Evolutionary conservation across 2,888 invertebrate genomes (phyloP).

Genomic region (Acanthosepion esculentum): DNA sequence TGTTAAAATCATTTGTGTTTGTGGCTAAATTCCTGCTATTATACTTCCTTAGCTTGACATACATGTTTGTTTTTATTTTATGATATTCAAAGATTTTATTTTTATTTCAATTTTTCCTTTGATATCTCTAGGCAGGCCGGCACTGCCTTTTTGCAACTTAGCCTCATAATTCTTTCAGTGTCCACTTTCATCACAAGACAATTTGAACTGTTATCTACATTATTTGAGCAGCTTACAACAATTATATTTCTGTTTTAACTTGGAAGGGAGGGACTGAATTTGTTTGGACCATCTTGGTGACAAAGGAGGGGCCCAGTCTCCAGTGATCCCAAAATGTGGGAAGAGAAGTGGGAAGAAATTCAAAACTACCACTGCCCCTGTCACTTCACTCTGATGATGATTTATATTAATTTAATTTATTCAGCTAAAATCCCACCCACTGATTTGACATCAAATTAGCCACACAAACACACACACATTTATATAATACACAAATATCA

Average conservation of each 20-base stretch:
- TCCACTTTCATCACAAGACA: constrained; percentile 10
- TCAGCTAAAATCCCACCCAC: not conserved
- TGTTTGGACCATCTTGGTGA: not conserved
- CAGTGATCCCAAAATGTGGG: not conserved
- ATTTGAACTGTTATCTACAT: not conserved
- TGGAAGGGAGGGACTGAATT: not conserved
- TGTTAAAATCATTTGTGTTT: constrained; percentile 22
- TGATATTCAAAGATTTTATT: constrained; percentile 13
- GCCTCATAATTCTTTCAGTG: not conserved
- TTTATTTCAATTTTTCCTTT: not conserved
- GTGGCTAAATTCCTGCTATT: constrained; percentile 33
- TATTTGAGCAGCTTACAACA: not conserved
- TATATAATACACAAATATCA: not conserved
- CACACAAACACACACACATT: not conserved
- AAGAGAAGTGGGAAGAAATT: not conserved
- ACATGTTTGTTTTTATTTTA: not conserved
- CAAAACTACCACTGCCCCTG: not conserved
- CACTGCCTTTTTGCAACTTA: not conserved
- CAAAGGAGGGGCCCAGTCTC: constrained; percentile 6
- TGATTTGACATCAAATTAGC: not conserved
- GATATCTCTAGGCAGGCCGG: not conserved
- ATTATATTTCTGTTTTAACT: constrained; percentile 20
- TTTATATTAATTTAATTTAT: constrained; percentile 33
- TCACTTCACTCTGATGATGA: not conserved
- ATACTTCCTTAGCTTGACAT: constrained; percentile 21